Conservation (phyloP, 2,113 vertebrate species). For the Capreolus pygargus region DNA sequence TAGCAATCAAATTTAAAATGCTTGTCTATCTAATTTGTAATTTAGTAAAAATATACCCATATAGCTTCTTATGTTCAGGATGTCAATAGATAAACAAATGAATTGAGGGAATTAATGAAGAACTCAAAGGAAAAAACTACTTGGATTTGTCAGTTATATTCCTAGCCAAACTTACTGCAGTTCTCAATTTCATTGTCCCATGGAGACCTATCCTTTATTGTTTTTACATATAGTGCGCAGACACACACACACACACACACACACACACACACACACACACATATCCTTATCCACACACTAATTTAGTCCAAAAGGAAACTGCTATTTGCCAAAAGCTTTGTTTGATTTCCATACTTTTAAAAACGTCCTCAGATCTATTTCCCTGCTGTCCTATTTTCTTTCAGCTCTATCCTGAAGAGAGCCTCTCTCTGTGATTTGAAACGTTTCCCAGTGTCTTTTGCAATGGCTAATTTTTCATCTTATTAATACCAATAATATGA, state of each 20-base stretch:
- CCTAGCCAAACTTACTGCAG: neutral
- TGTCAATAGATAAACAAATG: neutral
- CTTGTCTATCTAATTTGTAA: neutral
- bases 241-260: neutral
- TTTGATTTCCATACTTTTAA: slow-evolving; percentile 66
- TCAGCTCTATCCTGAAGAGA: slow-evolving; percentile 67
- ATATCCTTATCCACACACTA: neutral
- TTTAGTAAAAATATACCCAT: neutral
- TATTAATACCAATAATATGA: slow-evolving; percentile 78
- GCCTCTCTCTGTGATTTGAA: slow-evolving; percentile 71
- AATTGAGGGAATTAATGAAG: neutral
- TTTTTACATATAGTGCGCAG: neutral
- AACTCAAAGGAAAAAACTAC: neutral
- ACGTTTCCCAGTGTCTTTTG: slow-evolving; percentile 72
- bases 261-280: neutral
- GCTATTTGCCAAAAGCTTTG: slow-evolving; percentile 50
- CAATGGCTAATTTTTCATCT: slow-evolving; percentile 78
- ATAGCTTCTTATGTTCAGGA: neutral
- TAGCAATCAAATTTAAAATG: neutral
- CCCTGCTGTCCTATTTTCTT: slow-evolving; percentile 74
- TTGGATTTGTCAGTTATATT: neutral
- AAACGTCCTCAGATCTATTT: slow-evolving; percentile 70
- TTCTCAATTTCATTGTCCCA: neutral
- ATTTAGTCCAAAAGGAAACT: slow-evolving; percentile 43
- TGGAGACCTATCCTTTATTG: neutral